These are phyloP conservation scores for Sapayoa aenigma DNA, from an alignment of 2,113 vertebrate genomes.

Conservation along the genomic window DNA sequence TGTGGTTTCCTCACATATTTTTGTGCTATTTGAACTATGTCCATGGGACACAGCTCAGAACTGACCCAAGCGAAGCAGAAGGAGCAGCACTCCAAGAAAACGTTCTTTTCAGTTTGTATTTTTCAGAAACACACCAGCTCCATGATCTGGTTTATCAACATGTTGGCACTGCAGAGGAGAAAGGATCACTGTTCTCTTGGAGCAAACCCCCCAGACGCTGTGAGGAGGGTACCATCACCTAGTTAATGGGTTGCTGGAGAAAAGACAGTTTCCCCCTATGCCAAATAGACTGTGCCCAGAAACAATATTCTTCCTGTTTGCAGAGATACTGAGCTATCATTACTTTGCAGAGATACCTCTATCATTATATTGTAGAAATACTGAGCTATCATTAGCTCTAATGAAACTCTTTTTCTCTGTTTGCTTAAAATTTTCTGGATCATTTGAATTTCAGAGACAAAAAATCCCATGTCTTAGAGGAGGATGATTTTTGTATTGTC, in stretches of 20 bases:
- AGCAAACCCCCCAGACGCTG: neutral
- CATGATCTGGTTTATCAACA: neutral
- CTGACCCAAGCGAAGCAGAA: neutral
- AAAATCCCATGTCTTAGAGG: neutral
- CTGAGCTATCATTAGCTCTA: neutral
- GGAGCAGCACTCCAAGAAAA: neutral
- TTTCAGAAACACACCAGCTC: neutral
- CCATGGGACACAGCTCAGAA: neutral
- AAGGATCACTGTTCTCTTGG: neutral
- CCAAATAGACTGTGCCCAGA: neutral
- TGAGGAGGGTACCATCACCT: neutral
- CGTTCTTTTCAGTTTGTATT: too few species aligned
- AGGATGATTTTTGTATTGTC: fast-evolving
- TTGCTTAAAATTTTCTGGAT: neutral
- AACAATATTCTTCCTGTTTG: neutral
- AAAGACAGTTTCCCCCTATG: neutral
- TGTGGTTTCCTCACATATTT: neutral
- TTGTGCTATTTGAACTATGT: neutral
- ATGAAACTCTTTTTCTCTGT: neutral
- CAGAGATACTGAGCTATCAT: neutral
- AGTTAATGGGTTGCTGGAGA: neutral
- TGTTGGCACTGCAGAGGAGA: neutral
- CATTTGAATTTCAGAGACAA: neutral
- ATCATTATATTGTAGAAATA: neutral
- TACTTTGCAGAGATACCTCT: neutral